Conservation (phyloP, 1,140 invertebrate genomes). For the Temnothorax nylanderi region DNA sequence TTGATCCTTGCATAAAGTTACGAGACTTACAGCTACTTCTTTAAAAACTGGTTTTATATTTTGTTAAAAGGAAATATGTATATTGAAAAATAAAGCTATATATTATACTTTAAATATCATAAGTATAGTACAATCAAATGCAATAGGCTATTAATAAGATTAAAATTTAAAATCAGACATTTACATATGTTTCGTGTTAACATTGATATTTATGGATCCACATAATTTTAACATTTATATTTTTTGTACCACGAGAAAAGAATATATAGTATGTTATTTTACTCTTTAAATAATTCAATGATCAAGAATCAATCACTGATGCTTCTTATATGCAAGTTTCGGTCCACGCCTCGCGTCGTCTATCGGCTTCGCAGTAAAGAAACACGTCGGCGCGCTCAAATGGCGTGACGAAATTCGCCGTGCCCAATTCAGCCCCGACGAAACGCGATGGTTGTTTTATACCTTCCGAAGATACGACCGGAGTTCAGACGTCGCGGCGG, state of each 20-base stretch:
- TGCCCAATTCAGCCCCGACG: slow-evolving; percentile 29
- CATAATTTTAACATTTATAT: not conserved
- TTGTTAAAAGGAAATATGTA: not conserved
- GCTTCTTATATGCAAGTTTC: not conserved
- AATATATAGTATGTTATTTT: not conserved
- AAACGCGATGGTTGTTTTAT: slow-evolving; percentile 36
- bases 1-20: not conserved
- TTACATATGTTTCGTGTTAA: not conserved
- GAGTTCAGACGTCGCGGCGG: slow-evolving; percentile 49
- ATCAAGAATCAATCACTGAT: not conserved
- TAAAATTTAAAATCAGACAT: not conserved
- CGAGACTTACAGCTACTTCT: not conserved
- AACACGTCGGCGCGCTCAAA: slow-evolving; percentile 26
- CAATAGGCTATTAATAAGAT: not conserved
- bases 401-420: slow-evolving; percentile 56
- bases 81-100: not conserved
- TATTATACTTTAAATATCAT: not conserved
- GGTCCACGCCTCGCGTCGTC: not conserved
- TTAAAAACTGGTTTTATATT: not conserved
- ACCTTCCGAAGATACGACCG: slow-evolving; percentile 46
- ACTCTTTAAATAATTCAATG: not conserved
- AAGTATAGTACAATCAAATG: not conserved
- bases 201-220: not conserved
- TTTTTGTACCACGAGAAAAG: not conserved
- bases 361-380: slow-evolving; percentile 30